These are phyloP conservation scores for Hartigia nigra DNA, from an alignment of 2,888 invertebrate genomes.

Conservation along the genomic window DNA sequence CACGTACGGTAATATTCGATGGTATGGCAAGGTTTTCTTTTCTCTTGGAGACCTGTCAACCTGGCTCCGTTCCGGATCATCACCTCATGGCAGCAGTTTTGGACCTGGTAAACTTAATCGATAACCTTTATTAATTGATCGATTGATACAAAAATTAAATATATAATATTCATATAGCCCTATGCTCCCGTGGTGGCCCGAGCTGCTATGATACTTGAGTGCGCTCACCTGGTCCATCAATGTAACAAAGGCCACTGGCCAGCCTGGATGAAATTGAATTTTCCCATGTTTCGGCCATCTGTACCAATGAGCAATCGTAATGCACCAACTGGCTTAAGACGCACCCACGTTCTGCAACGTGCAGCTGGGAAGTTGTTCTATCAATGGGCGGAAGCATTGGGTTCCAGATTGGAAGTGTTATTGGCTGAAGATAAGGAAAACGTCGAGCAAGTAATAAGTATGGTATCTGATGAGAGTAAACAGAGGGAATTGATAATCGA, in stretches of 20 bases:
- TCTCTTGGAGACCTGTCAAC: conserved; percentile 93
- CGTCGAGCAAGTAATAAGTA: conserved; percentile 74
- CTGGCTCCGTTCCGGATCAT: conserved; percentile 96
- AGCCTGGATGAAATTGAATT: conserved; percentile 93
- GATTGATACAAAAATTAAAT: background rate
- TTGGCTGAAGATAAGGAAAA: conserved; percentile 83
- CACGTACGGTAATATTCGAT: conserved; percentile 81
- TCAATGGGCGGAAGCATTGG: conserved; percentile 95
- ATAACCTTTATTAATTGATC: background rate
- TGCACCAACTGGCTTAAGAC: conserved; percentile 71
- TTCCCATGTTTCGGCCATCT: conserved; percentile 79
- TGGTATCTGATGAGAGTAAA: conserved; percentile 80
- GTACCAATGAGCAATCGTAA: conserved; percentile 70
- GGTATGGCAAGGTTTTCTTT: conserved; percentile 93
- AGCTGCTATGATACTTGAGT: conserved; percentile 93
- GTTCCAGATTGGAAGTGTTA: conserved; percentile 91
- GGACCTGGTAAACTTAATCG: conserved; percentile 79
- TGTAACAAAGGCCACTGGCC: conserved; percentile 99
- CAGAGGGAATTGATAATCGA: conserved; percentile 83
- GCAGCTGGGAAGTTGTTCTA: conserved; percentile 97
- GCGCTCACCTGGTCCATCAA: conserved; percentile 95
- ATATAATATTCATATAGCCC: conserved; percentile 71
- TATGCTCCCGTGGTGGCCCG: conserved; percentile 94
- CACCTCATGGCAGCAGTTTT: conserved; percentile 93
- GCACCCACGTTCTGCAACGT: conserved; percentile 82